Percentiles rank a stretch among this genome's conserved stretches.
Evolutionary conservation across 2,888 invertebrate species (phyloP).

Genomic region (Drosophila basisetae): DNA sequence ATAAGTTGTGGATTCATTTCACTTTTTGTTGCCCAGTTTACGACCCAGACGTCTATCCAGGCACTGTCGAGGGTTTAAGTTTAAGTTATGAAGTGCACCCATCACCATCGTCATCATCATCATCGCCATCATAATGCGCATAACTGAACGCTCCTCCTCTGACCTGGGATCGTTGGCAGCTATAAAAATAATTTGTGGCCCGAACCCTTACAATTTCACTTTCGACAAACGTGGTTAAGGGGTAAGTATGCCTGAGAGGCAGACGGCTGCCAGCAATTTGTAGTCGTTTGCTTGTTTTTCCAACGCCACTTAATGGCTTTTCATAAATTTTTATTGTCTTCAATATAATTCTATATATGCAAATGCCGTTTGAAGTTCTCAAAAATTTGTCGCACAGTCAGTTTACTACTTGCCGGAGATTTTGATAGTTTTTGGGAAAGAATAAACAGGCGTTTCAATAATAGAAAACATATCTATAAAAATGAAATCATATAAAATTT

Average conservation of each 20-base stretch:
- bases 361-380: conserved; percentile 56
- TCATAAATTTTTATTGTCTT: conserved; percentile 80
- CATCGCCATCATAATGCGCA: conserved; percentile 56
- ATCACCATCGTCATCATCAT: conserved; percentile 12
- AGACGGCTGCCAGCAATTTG: conserved; percentile 75
- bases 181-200: conserved; percentile 81
- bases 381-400: conserved; percentile 63
- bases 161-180: conserved; percentile 67
- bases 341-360: conserved; percentile 69
- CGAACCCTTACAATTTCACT: conserved; percentile 44
- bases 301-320: conserved; percentile 76
- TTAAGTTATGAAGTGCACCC: conserved; percentile 44
- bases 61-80: conserved; percentile 62
- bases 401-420: conserved; percentile 16
- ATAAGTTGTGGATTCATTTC: conserved; percentile 48
- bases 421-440: conserved; percentile 7
- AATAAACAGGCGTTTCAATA: background rate
- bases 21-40: conserved; percentile 55
- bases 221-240: conserved; percentile 41
- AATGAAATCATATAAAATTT: background rate
- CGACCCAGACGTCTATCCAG: conserved; percentile 63
- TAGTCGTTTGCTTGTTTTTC: conserved; percentile 79
- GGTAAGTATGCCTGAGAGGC: conserved; percentile 26
- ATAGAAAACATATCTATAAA: background rate
- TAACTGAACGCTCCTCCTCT: conserved; percentile 59